These are phyloP conservation scores for Eleginops maclovinus DNA, from an alignment of 2,113 vertebrate species.

Conservation along the genomic window DNA sequence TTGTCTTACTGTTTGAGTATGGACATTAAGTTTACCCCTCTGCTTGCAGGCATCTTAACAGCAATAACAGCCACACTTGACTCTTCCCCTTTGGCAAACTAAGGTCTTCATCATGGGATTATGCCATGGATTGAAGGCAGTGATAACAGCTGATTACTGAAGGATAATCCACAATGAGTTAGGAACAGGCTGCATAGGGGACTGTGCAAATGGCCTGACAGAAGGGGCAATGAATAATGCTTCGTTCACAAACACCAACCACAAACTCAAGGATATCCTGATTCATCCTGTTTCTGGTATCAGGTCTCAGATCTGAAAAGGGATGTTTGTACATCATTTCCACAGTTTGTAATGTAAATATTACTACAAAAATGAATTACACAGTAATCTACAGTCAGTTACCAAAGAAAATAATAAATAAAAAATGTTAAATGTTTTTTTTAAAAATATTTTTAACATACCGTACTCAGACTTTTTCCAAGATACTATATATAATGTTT, in stretches of 20 bases:
- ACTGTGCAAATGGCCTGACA: conserved; percentile 2
- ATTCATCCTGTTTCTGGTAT: conserved; percentile 1
- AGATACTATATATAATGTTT: too few relatives aligned
- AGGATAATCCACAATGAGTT: conserved; percentile 43
- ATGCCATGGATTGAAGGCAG: conserved; percentile 56
- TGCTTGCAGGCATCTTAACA: conserved; percentile 56
- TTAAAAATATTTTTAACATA: too few relatives aligned
- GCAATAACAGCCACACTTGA: conserved; percentile 59
- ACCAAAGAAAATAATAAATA: too few relatives aligned
- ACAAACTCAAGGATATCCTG: conserved; percentile 39
- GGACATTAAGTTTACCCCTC: conserved; percentile 52
- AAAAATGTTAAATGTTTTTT: too few relatives aligned
- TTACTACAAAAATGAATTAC: too few relatives aligned
- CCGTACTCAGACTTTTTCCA: too few relatives aligned
- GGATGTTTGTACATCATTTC: too few relatives aligned
- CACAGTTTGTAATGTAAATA: too few relatives aligned
- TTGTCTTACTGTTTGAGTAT: conserved; percentile 74
- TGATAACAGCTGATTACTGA: conserved; percentile 56
- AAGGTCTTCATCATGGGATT: conserved; percentile 53
- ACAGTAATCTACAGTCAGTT: too few relatives aligned
- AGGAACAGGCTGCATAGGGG: conserved; percentile 9
- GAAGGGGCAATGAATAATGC: not conserved
- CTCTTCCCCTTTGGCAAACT: conserved; percentile 84
- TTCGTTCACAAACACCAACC: conserved; percentile 22
- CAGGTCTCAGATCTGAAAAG: not conserved